These are phyloP conservation scores for Zaprionus taronus DNA, from an alignment of 1,140 invertebrate genomes.

Conservation along the genomic window DNA sequence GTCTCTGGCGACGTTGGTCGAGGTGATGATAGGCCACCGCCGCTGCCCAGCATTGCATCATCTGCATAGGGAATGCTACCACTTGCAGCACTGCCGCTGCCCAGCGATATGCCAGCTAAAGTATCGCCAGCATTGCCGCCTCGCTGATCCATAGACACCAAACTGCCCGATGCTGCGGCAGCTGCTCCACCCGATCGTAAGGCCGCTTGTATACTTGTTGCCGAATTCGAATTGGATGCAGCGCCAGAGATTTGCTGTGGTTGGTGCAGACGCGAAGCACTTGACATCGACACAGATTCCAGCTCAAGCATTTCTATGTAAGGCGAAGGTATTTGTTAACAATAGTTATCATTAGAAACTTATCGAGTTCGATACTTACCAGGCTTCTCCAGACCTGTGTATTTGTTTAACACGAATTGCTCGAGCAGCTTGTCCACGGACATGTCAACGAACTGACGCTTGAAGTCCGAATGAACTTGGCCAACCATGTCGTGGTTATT, in stretches of 20 bases:
- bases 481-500: constrained; percentile 95
- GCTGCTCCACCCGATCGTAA: constrained; percentile 54
- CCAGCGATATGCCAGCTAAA: constrained; percentile 60
- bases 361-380: constrained; percentile 85
- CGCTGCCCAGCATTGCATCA: constrained; percentile 60
- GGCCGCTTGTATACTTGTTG: constrained; percentile 73
- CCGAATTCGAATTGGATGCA: constrained; percentile 79
- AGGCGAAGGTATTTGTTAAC: background rate
- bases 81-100: constrained; percentile 73
- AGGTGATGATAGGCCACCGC: constrained; percentile 55
- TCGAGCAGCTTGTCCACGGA: constrained; percentile 96
- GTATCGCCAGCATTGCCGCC: constrained; percentile 51
- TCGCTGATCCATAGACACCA: constrained; percentile 73
- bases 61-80: constrained; percentile 73
- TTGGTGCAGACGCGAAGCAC: constrained; percentile 64
- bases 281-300: constrained; percentile 70
- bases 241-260: constrained; percentile 50
- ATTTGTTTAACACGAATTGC: constrained; percentile 95
- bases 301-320: constrained; percentile 76
- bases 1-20: constrained; percentile 77
- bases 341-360: background rate
- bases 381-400: constrained; percentile 95
- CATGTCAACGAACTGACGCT: constrained; percentile 94
- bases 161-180: constrained; percentile 52
- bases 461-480: constrained; percentile 94